These are phyloP conservation scores for Poeciliopsis occidentalis DNA, from an alignment of 2,113 vertebrate species.

Conservation along the genomic window DNA sequence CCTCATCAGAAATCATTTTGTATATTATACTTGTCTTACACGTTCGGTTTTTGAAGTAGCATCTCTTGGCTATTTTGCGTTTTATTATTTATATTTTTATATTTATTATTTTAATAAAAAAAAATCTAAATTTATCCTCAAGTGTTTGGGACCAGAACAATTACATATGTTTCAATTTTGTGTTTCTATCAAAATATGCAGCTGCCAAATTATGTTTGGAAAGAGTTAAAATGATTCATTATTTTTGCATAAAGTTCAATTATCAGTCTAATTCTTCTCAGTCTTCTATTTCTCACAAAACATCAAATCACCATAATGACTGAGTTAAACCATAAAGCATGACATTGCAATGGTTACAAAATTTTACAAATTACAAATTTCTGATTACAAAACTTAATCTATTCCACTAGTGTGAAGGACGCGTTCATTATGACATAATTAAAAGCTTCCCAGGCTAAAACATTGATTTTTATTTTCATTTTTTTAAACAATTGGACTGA, in stretches of 20 bases:
- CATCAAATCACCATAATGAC: neutral
- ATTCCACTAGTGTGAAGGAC: neutral
- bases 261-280: neutral
- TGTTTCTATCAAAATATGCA: neutral
- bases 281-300: neutral
- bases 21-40: no score
- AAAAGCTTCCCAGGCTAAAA: neutral
- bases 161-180: neutral
- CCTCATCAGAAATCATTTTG: no score
- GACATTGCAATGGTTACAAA: neutral
- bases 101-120: no score
- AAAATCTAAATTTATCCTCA: neutral
- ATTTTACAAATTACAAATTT: no score
- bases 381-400: neutral
- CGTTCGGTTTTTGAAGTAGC: neutral
- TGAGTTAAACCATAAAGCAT: neutral
- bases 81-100: no score
- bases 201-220: no score
- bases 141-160: neutral
- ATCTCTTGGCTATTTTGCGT: neutral
- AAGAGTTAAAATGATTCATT: no score
- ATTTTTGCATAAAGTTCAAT: no score
- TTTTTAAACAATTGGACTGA: neutral
- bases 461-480: neutral
- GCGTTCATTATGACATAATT: neutral